Evolutionary conservation across 2,888 invertebrate species (phyloP), one percentile per base, ranked within the genome.

Genomic region (Onchidella celtica): DNA sequence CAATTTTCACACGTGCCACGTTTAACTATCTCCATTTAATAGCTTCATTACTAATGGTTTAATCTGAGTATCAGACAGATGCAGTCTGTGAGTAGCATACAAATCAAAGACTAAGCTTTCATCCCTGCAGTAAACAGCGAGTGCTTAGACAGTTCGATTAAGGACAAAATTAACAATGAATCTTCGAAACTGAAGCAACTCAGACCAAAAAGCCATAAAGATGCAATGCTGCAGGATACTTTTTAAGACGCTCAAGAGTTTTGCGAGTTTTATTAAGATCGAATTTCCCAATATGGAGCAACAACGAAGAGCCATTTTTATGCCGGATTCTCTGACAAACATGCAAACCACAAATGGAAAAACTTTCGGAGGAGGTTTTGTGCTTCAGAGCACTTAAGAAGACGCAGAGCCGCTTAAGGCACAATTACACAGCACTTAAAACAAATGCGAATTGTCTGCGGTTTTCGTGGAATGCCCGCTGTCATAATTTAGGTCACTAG

Each of bases 261-360:
- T 61, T 59, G 27, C 27, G 4, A 55, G 59, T 61, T 61, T 24
- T 32, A n/a, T n/a, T 36, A 27, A 57, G 36, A 61, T 73, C 61
- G 61, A 61, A 73, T 24, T 36, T 24, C 17, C 24, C 59, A 55
- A 72, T 72, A 34, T 24, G 59, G 34, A 21, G 73, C 27, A 73
- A 59, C 59, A 73, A 73, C 73, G 34, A 11, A 73, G 47, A 59
- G 59, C 27, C 59, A 59, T 73, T 73, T 73, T 73, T 73, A 73
- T 59, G 59, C 61, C 17, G n/a, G 24, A 24, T n/a, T 57, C 14
- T 24, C 36, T n/a, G 11, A 55, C 21, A 36, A 73, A 73, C 59
- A 36, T 61, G 73, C 27, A 73, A 21, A 73, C 73, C 38, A 38
- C 73, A 73, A 59, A 38, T 73, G 9, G 47, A 47, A 47, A 11